Evolutionary conservation across 1,140 invertebrate genomes (phyloP).

Genomic region (Asobara japonica): DNA sequence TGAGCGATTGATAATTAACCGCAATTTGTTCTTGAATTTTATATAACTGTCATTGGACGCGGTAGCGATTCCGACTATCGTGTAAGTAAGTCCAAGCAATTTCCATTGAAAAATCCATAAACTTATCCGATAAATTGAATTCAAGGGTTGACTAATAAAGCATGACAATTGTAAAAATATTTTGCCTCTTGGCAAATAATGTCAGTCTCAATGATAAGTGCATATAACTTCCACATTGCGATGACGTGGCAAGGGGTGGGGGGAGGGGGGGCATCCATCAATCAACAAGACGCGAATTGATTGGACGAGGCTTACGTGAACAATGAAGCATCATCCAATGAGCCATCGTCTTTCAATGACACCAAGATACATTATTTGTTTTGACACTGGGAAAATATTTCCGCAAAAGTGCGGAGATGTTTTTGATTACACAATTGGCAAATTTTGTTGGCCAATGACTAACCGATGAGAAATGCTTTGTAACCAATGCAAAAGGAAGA

Average conservation of each 20-base stretch:
- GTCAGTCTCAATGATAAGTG: not conserved
- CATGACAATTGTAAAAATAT: not conserved
- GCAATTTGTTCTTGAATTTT: not conserved
- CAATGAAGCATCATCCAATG: not conserved
- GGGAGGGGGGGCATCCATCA: too few species aligned
- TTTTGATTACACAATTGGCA: not conserved
- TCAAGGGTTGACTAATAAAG: conserved; percentile 9
- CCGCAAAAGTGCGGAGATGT: not conserved
- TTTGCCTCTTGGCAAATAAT: not conserved
- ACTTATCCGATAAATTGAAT: not conserved
- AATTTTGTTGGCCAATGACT: not conserved
- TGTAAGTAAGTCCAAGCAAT: not conserved
- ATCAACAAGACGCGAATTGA: not conserved
- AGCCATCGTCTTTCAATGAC: not conserved
- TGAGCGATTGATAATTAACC: not conserved
- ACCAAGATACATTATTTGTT: not conserved
- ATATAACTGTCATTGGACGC: not conserved
- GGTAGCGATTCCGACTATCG: not conserved
- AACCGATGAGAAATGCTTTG: not conserved
- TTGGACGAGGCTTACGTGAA: not conserved
- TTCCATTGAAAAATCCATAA: conserved; percentile 4
- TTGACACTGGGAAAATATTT: not conserved
- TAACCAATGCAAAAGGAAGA: not conserved
- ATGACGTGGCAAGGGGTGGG: too few species aligned
- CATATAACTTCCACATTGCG: not conserved